Evolutionary conservation across 2,888 invertebrate genomes (phyloP).

Genomic region (Erannis defoliaria): DNA sequence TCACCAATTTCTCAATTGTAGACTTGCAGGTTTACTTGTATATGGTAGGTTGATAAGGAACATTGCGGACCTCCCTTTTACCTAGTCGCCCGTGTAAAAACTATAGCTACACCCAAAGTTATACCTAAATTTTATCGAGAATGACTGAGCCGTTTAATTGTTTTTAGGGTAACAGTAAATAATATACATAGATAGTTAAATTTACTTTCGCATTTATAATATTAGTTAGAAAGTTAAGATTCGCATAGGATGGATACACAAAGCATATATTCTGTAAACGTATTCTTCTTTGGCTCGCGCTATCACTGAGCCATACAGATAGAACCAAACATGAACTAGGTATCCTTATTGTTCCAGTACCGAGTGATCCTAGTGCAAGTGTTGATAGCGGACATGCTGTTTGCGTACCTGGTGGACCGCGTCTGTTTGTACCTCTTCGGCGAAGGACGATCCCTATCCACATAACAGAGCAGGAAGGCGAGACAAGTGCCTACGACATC

Average conservation of each 20-base stretch:
- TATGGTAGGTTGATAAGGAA: too few relatives aligned
- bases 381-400: constrained; percentile 93
- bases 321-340: neutral
- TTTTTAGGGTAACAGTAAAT: constrained; percentile 6
- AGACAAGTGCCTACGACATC: neutral
- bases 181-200: neutral
- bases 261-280: neutral
- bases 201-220: neutral
- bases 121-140: too few relatives aligned
- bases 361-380: constrained; percentile 94
- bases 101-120: too few relatives aligned
- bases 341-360: constrained; percentile 89
- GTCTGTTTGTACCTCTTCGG: constrained; percentile 94
- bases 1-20: too few relatives aligned
- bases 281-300: too few relatives aligned
- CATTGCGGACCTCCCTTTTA: too few relatives aligned
- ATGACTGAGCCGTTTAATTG: too few relatives aligned
- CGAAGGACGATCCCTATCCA: constrained; percentile 87
- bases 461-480: constrained; percentile 34
- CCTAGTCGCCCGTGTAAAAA: too few relatives aligned
- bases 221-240: too few relatives aligned
- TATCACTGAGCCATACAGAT: too few relatives aligned
- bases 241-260: too few relatives aligned
- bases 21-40: too few relatives aligned
- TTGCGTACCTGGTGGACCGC: constrained; percentile 95